Percentiles rank a stretch among this genome's conserved stretches.
phyloP scores from a whole-genome alignment of 2,113 vertebrate genomes.

The Nibea albiflora region DNA sequence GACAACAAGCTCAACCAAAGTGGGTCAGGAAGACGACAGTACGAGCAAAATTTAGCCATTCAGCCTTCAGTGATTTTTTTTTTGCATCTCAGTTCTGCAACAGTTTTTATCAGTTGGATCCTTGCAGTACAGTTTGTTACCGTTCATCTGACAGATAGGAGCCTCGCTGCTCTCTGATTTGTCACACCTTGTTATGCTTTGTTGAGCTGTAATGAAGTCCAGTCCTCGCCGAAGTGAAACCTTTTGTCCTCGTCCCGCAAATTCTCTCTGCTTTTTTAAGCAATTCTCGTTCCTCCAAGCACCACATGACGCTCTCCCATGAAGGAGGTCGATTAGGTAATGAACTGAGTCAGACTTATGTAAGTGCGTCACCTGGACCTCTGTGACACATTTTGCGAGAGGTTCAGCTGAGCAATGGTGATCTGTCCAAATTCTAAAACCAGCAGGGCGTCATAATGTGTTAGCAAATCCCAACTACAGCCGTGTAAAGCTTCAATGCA shows the following conservation, averaged over 20 bases:
- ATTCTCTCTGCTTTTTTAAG: neutral
- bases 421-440: constrained; percentile 6
- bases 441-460: neutral
- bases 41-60: neutral
- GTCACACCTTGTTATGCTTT: constrained; percentile 19
- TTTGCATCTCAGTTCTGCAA: neutral
- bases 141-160: constrained; percentile 13
- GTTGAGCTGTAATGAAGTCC: constrained; percentile 34
- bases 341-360: constrained; percentile 33
- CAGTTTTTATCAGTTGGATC: constrained; percentile 12
- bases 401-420: constrained; percentile 3
- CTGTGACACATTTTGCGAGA: neutral
- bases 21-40: neutral
- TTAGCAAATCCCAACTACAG: neutral
- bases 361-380: constrained; percentile 25
- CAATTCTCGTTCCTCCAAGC: neutral
- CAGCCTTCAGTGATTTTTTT: constrained; percentile 1
- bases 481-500: neutral
- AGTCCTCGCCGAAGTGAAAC: constrained; percentile 7
- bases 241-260: neutral
- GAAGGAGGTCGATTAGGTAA: constrained; percentile 40
- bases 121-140: neutral
- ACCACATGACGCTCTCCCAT: neutral
- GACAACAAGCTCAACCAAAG: neutral
- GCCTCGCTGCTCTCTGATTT: neutral